Evolutionary conservation across 2,888 invertebrate species (phyloP), one percentile per base, ranked within the genome.

Genomic region (Chrysolina haemoptera): DNA sequence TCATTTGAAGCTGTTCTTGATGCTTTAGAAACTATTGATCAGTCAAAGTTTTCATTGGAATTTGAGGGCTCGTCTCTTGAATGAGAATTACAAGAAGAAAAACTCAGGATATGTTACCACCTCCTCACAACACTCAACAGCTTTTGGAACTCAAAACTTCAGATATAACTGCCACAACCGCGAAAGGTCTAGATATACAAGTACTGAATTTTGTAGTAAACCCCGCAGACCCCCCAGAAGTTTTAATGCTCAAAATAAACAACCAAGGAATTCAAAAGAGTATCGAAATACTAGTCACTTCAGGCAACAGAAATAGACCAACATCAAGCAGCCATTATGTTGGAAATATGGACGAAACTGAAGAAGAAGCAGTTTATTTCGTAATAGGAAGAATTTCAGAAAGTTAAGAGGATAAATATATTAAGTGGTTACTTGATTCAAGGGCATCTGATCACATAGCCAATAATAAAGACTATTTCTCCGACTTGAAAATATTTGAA

Each of bases 1-100:
- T 78, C 80, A 64, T 82, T 76, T 67, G 78, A 82, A 48, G 66
- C 71, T 2, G 76, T 83, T 9, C 80, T 81, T 5, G 80, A 79
- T 14, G 81, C 82, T 14, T 27, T 83, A 48, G 81, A 71, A 66
- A 66, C 66, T 8, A 66, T 66, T 46, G 66, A 66, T 14, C 50
- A 50, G 22, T 66, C 66, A n/a, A 66, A 66, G 50, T 66, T 66
- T 50, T 50, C 66, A 5, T 12, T 50, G 20, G 66, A 67, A 55
- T 67, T 67, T 67, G n/a, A 66, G 10, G 35, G 50, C 22, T 16
- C n/a, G 48, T 48, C 16, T n/a, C 48, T 48, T 18, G 43, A 43
- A 16, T 43, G 43, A 64, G 18, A 41, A 63, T 63, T 16, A 63
- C n/a, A 64, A 64, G 41, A 64, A 43, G 20, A 64, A 41, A n/a